Evolutionary conservation across 2,113 vertebrate species (phyloP), one percentile per base, ranked within the genome.

Genomic region (Istiophorus platypterus): DNA sequence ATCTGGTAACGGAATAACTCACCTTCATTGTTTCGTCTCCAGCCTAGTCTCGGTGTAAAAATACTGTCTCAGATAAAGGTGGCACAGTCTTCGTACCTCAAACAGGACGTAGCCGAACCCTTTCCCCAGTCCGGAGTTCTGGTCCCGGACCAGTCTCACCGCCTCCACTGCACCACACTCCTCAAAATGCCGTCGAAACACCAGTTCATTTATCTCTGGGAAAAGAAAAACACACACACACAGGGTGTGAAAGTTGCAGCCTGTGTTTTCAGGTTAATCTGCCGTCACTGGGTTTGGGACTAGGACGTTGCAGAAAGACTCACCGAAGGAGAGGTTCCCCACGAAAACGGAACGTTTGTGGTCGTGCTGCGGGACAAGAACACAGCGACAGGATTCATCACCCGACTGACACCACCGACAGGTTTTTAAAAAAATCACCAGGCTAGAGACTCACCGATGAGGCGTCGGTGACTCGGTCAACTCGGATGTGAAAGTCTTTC

Each of bases 71-170:
- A n/a, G n/a, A n/a, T n/a, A n/a, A n/a, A n/a, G n/a, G n/a, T n/a
- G n/a, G n/a, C n/a, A n/a, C n/a, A 52, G 31, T 11, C 7, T 0
- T 27, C 84, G 0, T 79, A 99, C 98, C 96, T 97, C 92, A 54
- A 99, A 99, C 24, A 99, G 96, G 66, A 99, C 78, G 0, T 98
- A 99, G 67, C 98, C 98, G 0, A 99, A 99, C n/a, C 98, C 98
- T 81, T 97, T 98, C 0, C 98, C 97, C 4, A 96, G 29, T 24
- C 98, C 97, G 0, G 97, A 96, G 4, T 81, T 90, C 1, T 83
- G 85, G 93, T 99, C 97, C 56, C 97, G 94, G 74, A 99, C 95
- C 34, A 99, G 82, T 4, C 97, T 95, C 39, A 99, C 97, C 0
- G 91, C 96, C 63, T 97, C 93, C 0, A 99, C 52, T 0, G 1